Base-by-base conservation (phyloP, 2,888 invertebrate species). In the Eledone cirrhosa region DNA sequence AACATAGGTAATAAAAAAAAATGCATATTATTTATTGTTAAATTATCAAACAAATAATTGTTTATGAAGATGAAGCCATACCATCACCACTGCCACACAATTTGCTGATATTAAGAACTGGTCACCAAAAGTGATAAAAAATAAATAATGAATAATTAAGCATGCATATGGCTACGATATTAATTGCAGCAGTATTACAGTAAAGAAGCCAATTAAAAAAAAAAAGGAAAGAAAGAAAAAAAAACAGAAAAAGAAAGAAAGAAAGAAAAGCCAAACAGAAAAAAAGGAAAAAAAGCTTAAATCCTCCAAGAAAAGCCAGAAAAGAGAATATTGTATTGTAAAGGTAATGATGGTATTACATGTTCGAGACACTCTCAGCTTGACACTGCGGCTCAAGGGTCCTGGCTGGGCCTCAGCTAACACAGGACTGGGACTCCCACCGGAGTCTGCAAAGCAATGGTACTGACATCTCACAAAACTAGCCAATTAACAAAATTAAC, bases 361-460 rank as follows among this genome's bases (percentile, higher is more conserved):
- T 88, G 88, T 88, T 84, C 87, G 85, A 81, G 88, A 88, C 53
- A 88, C 88, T 81, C 88, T 86, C 67, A 88, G 86, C 82, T 88
- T 88, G 82, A 88, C 88, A 80, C 88, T 88, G 80, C 88, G 86
- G 83, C 88, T 88, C 80, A 88, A 83, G 29, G 88, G 88, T 78
- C 88, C 88, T 31, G 87, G 88, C 84, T 88, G 88, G 72, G 72
- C 72, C 82, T 87, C 88, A 27, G 86, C 83, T 80, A 86, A 83
- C 77, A 88, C 85, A 48, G 88, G 87, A 81, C 88, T 88, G 74
- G 87, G 86, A 82, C 85, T 87, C 78, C 87, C 87, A 82, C 86
- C 87, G 81, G 88, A 87, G 85, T 88, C 88, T 88, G 87, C 81
- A 88, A 88, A 82, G 59, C 41, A 77, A 77, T 76, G 48, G 33